Percentiles rank a stretch among this genome's conserved stretches.
These are phyloP conservation scores for Homarus americanus DNA, from an alignment of 1,140 invertebrate species.

Conservation along the genomic window DNA sequence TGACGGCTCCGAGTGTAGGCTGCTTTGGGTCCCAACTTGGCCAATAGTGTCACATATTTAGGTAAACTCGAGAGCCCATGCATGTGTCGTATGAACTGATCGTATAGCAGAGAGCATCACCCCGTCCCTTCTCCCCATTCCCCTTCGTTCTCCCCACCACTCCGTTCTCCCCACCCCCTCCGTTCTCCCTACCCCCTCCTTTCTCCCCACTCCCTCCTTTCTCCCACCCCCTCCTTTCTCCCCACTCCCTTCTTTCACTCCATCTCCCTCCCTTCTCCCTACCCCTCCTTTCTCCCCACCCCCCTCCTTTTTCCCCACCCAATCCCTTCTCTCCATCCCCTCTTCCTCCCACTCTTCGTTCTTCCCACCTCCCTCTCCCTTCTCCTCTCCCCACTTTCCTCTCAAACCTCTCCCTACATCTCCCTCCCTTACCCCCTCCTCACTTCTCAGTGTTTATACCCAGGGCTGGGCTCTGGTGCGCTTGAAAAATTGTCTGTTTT, in stretches of 20 bases:
- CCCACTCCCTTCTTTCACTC: too few relatives aligned
- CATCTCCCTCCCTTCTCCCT: too few relatives aligned
- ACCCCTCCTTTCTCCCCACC: background rate
- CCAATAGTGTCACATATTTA: too few relatives aligned
- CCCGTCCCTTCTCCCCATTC: background rate
- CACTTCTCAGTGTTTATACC: slow-evolving; percentile 53
- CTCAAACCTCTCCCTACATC: background rate
- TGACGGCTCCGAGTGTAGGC: too few relatives aligned
- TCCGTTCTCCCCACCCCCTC: background rate
- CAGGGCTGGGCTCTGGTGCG: slow-evolving; percentile 45
- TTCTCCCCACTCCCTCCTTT: background rate
- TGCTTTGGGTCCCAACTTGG: too few relatives aligned
- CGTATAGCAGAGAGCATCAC: too few relatives aligned
- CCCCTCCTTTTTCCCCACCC: background rate
- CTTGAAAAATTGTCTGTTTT: slow-evolving; percentile 59
- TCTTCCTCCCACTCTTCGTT: too few relatives aligned
- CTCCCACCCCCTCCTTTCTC: background rate
- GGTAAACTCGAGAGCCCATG: too few relatives aligned
- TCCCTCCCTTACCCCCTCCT: slow-evolving; percentile 15
- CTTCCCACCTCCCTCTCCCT: background rate
- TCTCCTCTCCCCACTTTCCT: background rate
- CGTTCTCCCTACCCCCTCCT: too few relatives aligned
- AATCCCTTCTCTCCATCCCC: background rate
- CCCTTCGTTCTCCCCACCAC: background rate
- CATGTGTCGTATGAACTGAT: too few relatives aligned